Conservation (phyloP, 2,888 invertebrate species). For the Pyrocoelia pectoralis region DNA sequence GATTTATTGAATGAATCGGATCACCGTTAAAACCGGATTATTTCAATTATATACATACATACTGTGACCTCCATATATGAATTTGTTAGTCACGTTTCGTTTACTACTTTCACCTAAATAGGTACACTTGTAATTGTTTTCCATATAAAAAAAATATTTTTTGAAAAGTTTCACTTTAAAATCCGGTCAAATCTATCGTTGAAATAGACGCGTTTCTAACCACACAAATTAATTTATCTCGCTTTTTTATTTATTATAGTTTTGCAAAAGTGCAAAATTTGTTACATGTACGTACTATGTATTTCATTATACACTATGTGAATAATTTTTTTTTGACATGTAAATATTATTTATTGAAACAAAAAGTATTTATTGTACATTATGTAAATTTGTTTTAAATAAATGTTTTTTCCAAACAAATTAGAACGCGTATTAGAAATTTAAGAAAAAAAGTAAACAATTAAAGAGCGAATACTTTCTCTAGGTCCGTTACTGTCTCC, state of each 20-base stretch:
- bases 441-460: constrained; percentile 6
- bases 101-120: constrained; percentile 36
- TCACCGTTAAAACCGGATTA: constrained; percentile 21
- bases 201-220: too few relatives aligned
- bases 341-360: constrained; percentile 9
- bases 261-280: neutral
- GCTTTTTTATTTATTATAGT: neutral
- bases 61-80: constrained; percentile 32
- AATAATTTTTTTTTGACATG: neutral
- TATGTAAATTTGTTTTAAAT: constrained; percentile 7
- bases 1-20: constrained; percentile 25
- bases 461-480: constrained; percentile 24
- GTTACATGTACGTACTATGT: neutral
- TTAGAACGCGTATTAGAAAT: constrained; percentile 11
- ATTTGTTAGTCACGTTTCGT: constrained; percentile 31
- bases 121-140: constrained; percentile 10
- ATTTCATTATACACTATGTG: constrained; percentile 1
- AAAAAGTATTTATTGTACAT: constrained; percentile 5
- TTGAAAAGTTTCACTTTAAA: neutral
- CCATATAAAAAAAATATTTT: neutral
- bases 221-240: too few relatives aligned
- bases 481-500: constrained; percentile 27
- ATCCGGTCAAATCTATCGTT: too few relatives aligned
- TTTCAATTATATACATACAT: constrained; percentile 7
- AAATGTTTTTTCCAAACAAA: neutral